These are phyloP conservation scores for Watsonalla binaria DNA, from an alignment of 2,888 invertebrate species.

Conservation along the genomic window DNA sequence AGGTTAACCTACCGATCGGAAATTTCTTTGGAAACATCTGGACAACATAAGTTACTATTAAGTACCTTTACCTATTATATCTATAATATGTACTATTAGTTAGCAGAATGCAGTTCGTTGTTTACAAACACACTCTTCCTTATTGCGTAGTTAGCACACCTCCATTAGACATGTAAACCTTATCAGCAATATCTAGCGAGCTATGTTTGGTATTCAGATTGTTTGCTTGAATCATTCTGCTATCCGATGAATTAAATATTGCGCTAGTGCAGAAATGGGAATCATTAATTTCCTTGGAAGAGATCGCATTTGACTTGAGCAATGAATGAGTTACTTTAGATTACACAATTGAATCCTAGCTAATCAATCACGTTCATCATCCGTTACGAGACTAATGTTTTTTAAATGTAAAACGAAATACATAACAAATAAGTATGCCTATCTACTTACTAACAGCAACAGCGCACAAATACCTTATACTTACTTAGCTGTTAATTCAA, in stretches of 20 bases:
- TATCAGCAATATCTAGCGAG: not conserved
- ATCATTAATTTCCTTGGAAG: not conserved
- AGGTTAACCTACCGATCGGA: not conserved
- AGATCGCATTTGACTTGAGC: not conserved
- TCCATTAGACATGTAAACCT: conserved; percentile 1
- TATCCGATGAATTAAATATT: not conserved
- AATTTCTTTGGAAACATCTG: too few species aligned
- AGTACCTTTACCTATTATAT: not conserved
- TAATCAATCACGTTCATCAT: not conserved
- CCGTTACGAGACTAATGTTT: too few species aligned
- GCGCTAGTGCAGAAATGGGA: not conserved
- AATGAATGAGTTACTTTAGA: not conserved
- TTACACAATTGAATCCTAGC: not conserved
- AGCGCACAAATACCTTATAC: too few species aligned
- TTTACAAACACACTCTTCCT: conserved; percentile 9
- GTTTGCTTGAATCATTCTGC: conserved; percentile 1
- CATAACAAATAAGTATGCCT: too few species aligned
- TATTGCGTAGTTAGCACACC: conserved; percentile 8
- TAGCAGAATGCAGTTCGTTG: conserved; percentile 3
- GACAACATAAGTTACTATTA: too few species aligned
- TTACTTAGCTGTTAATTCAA: too few species aligned
- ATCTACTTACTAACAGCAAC: too few species aligned
- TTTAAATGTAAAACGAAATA: too few species aligned
- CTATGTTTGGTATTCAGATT: not conserved
- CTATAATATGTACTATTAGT: not conserved